Percentiles rank a stretch among this genome's conserved stretches.
phyloP scores from a whole-genome alignment of 2,113 vertebrate species.

The Helogale parvula region DNA sequence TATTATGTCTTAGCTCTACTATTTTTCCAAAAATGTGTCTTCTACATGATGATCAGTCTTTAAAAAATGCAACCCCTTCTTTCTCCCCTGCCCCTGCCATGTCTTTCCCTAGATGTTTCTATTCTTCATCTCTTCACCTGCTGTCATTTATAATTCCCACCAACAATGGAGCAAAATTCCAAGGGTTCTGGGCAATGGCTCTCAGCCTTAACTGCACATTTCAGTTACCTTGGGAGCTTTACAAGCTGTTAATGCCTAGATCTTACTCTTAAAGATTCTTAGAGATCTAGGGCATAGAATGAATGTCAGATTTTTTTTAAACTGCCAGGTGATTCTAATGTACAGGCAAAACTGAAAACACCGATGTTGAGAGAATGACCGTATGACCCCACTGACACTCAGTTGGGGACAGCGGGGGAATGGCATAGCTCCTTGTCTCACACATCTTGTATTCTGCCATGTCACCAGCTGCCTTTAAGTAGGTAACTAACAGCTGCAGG shows the following conservation, averaged over 20 bases:
- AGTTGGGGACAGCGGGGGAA: fast-evolving
- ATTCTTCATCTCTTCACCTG: not conserved
- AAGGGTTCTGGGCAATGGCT: not conserved
- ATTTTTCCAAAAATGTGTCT: not conserved
- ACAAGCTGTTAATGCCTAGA: not conserved
- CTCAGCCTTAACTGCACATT: not conserved
- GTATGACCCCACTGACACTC: not conserved
- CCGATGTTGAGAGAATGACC: not conserved
- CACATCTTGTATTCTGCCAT: not conserved
- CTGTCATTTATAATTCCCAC: not conserved
- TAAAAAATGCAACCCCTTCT: not conserved
- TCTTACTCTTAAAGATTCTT: not conserved
- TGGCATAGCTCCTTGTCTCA: not conserved
- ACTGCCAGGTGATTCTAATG: not conserved
- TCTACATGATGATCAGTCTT: not conserved
- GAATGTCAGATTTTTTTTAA: not conserved
- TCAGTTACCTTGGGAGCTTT: not conserved
- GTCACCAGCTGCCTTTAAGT: not conserved
- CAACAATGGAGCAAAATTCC: not conserved
- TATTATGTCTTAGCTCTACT: not conserved
- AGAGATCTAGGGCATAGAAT: not conserved
- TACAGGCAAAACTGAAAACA: not conserved
- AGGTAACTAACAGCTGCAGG: slow-evolving; percentile 29
- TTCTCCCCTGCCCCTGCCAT: not conserved
- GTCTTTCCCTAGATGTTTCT: not conserved